Percentiles rank a stretch among this genome's conserved stretches.
phyloP scores from a whole-genome alignment of 1,140 invertebrate species.

The Pseudomyrmex gracilis region DNA sequence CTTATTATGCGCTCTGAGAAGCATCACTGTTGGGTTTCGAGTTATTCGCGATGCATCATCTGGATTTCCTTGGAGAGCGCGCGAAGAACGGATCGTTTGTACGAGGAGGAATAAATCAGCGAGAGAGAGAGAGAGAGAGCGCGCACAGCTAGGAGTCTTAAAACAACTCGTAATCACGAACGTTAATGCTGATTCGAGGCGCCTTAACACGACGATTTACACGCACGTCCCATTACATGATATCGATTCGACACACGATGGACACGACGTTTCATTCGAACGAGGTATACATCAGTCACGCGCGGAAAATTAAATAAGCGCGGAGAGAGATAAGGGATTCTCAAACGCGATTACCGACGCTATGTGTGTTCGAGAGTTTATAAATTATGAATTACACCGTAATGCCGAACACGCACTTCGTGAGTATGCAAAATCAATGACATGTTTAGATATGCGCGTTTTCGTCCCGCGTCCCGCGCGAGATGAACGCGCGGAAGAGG shows the following conservation, averaged over 20 bases:
- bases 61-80: conserved; percentile 37
- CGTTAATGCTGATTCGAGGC: conserved; percentile 28
- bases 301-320: conserved; percentile 33
- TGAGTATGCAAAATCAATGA: conserved; percentile 38
- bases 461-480: neutral
- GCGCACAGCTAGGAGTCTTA: conserved; percentile 32
- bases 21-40: conserved; percentile 39
- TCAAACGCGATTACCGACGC: neutral
- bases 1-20: conserved; percentile 35
- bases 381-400: conserved; percentile 26
- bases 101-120: conserved; percentile 34
- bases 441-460: conserved; percentile 35
- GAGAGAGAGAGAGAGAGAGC: too few species aligned
- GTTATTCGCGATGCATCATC: conserved; percentile 41
- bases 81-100: conserved; percentile 54
- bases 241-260: conserved; percentile 44
- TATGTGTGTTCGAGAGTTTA: conserved; percentile 5
- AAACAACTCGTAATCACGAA: conserved; percentile 45
- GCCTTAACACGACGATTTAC: conserved; percentile 41
- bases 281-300: conserved; percentile 31
- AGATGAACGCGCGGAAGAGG: neutral
- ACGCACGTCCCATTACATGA: conserved; percentile 43
- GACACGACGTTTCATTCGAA: conserved; percentile 27
- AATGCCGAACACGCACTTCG: neutral
- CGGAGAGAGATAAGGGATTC: conserved; percentile 34